Conservation (phyloP, 2,113 vertebrate species). For the Gobiocypris rarus region DNA sequence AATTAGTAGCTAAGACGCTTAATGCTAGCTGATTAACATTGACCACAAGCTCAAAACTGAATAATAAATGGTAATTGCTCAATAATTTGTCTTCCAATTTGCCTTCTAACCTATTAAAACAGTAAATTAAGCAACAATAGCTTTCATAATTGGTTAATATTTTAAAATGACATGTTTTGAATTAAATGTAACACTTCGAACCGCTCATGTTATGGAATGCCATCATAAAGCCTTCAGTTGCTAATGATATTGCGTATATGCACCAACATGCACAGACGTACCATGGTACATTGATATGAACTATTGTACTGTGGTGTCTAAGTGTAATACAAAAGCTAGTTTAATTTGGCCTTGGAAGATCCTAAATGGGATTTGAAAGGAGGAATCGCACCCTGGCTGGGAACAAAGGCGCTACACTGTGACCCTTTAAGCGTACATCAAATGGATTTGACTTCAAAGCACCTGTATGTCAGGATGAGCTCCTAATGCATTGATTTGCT, state of each 20-base stretch:
- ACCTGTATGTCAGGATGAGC: constrained; percentile 15
- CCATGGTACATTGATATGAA: not conserved
- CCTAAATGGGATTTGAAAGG: constrained; percentile 15
- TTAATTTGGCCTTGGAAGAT: not conserved
- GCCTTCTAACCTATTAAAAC: constrained; percentile 7
- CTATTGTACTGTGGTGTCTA: not conserved
- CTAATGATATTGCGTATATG: not conserved
- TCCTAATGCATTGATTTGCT: constrained; percentile 52
- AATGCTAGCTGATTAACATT: constrained; percentile 3
- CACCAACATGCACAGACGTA: too few relatives aligned
- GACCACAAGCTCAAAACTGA: constrained; percentile 11
- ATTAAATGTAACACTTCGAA: not conserved
- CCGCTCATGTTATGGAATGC: not conserved
- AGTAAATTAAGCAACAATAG: not conserved
- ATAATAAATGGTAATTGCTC: not conserved
- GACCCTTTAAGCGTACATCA: constrained; percentile 40
- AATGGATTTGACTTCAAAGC: constrained; percentile 52
- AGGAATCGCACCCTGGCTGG: constrained; percentile 48
- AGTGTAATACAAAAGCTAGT: not conserved
- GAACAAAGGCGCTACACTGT: constrained; percentile 24
- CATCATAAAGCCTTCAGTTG: not conserved
- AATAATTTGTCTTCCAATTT: constrained; percentile 14
- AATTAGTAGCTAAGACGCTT: constrained; percentile 12
- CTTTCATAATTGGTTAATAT: constrained; percentile 11
- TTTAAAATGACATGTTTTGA: constrained; percentile 13